Base-by-base conservation (phyloP, 2,888 invertebrate genomes). In the Mythimna albipuncta region DNA sequence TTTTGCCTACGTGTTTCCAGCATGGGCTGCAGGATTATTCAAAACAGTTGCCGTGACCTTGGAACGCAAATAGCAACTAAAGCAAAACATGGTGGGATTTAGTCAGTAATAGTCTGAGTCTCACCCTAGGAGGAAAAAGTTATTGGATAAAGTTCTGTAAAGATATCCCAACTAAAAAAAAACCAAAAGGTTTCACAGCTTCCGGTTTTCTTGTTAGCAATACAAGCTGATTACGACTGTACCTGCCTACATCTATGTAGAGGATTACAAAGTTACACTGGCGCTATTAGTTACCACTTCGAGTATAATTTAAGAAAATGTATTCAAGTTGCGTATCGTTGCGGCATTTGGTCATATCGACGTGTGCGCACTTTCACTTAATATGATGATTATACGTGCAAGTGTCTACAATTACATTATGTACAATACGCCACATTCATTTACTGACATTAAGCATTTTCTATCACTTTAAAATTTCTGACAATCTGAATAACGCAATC, bases 321-420 rank as follows among this genome's bases (percentile, higher is more conserved):
- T 85, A 89, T 88, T 84, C 87, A 84, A 75, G 75, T 76, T 83
- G 88, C 85, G 87, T 89, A 87, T 80, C 75, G 82, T 84, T 85
- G 84, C 79, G 79, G 88, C 82, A 88, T 91, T 91, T 88, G 87
- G 89, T 89, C 89, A 91, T 89, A 90, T 87, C 81, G 86, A 86
- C 61, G 75, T 75, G 71, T 68, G 61, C 72, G 67, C 64, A 78
- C 91, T 91, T 91, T 91, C 91, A 88, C 91, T 89, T 88, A 69
- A 79, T 78, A 78, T 82, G 64, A 67, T 82, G 63, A 86, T 83
- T 79, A 81, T 68, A 78, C 69, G 65, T 64, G 52, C 86, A 87
- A 83, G 80, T 72, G 66, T 73, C 70, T 75, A 75, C 65, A 75
- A 67, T 88, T 75, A 77, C 68, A 71, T 72, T 87, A 88, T 89